A percentile compares a stretch with the other conserved stretches of the same genome.
Evolutionary conservation across 1,140 invertebrate genomes (phyloP).

Genomic region (Rhyacophila brunnea): DNA sequence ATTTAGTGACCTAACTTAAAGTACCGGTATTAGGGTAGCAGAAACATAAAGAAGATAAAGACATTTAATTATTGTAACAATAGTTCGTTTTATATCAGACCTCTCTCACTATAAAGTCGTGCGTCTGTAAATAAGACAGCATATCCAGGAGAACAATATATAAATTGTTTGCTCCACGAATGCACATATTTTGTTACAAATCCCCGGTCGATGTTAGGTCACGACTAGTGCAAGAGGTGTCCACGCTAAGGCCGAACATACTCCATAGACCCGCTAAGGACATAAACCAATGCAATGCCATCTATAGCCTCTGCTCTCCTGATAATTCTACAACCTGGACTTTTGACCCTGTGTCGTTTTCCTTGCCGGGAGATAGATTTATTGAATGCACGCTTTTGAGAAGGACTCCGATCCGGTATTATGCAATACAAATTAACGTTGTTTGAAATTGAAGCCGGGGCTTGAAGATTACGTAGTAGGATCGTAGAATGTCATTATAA

Average conservation of each 20-base stretch:
- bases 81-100: too few relatives aligned
- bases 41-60: too few relatives aligned
- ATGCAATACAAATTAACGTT: too few relatives aligned
- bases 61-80: too few relatives aligned
- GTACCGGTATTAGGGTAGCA: too few relatives aligned
- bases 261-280: slow-evolving; percentile 12
- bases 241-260: slow-evolving; percentile 17
- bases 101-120: slow-evolving; percentile 15
- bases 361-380: slow-evolving; percentile 8
- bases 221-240: slow-evolving; percentile 28
- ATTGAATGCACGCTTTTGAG: slow-evolving; percentile 17
- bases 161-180: slow-evolving; percentile 31
- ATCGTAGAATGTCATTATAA: too few relatives aligned
- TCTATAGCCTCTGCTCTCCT: slow-evolving; percentile 4
- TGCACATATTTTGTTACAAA: slow-evolving; percentile 33
- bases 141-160: slow-evolving; percentile 15
- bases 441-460: too few relatives aligned
- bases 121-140: not conserved
- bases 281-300: slow-evolving; percentile 20
- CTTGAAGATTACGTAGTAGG: too few relatives aligned
- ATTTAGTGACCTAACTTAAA: too few relatives aligned
- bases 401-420: too few relatives aligned
- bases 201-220: slow-evolving; percentile 26
- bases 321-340: slow-evolving; percentile 11
- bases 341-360: slow-evolving; percentile 11